Conservation (phyloP, 2,888 invertebrate genomes). For the Ferdinandea cuprea region DNA sequence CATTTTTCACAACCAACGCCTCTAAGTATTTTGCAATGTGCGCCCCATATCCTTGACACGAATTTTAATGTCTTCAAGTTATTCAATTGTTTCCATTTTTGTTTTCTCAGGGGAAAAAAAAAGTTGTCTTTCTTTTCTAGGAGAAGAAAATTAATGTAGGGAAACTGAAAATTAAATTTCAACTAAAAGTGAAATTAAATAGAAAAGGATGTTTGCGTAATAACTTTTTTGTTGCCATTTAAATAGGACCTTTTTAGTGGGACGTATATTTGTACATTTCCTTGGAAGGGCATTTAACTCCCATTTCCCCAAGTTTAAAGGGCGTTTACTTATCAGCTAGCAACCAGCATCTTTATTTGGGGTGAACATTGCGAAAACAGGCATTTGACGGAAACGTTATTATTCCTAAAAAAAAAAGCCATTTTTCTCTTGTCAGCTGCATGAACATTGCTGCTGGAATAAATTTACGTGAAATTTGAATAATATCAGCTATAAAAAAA, state of each 20-base stretch:
- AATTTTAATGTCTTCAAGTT: constrained; percentile 53
- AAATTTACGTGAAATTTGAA: not conserved
- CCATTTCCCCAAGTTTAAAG: not conserved
- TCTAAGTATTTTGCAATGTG: constrained; percentile 15
- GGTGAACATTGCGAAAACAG: constrained; percentile 21
- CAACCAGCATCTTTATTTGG: constrained; percentile 13
- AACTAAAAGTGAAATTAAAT: constrained; percentile 22
- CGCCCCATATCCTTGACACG: constrained; percentile 65
- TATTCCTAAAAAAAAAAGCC: constrained; percentile 9
- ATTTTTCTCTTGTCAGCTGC: constrained; percentile 14
- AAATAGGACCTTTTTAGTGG: constrained; percentile 23
- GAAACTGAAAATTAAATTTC: constrained; percentile 31
- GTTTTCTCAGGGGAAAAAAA: not conserved
- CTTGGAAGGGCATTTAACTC: not conserved
- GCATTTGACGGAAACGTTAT: not conserved
- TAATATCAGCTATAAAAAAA: not conserved
- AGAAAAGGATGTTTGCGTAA: not conserved
- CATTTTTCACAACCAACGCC: too few relatives aligned
- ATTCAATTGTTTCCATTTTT: constrained; percentile 42
- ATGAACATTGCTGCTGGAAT: constrained; percentile 8
- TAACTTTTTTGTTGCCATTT: not conserved
- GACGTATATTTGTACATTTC: not conserved
- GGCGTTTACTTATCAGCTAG: constrained; percentile 16
- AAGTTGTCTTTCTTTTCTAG: too few relatives aligned
- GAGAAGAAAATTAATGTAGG: constrained; percentile 13